phyloP scores from a whole-genome alignment of 2,113 vertebrate species.

The Myocastor coypus region DNA sequence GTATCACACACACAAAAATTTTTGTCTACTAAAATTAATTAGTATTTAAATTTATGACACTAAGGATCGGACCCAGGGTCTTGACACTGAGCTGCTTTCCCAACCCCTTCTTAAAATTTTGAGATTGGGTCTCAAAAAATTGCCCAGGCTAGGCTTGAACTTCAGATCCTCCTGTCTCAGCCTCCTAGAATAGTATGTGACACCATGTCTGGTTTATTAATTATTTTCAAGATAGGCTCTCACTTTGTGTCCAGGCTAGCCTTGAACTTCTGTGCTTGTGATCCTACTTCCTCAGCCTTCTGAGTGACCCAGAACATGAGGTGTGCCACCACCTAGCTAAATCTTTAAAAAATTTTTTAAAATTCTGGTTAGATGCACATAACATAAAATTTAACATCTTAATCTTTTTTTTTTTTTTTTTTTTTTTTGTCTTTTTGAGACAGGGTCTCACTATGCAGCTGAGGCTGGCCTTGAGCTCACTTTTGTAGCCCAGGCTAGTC shows the following conservation, averaged over 20 bases:
- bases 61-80: neutral
- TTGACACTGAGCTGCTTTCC: neutral
- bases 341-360: neutral
- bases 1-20: neutral
- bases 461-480: no score
- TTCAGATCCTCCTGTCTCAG: neutral
- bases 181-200: neutral
- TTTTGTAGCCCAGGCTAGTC: no score
- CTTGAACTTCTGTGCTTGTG: no score
- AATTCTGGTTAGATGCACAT: neutral
- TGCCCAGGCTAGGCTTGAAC: neutral
- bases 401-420: neutral
- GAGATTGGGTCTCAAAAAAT: neutral
- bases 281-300: neutral
- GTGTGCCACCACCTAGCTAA: neutral
- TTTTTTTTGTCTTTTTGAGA: no score
- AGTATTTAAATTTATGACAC: neutral
- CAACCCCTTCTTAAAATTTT: neutral
- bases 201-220: neutral
- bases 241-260: neutral
- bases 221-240: neutral
- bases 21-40: neutral
- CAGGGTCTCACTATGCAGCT: no score
- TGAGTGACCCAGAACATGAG: neutral
- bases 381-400: neutral